Percentiles rank a stretch among this genome's conserved stretches.
Evolutionary conservation across 2,888 invertebrate species (phyloP).

Genomic region (Agrilus biguttatus): DNA sequence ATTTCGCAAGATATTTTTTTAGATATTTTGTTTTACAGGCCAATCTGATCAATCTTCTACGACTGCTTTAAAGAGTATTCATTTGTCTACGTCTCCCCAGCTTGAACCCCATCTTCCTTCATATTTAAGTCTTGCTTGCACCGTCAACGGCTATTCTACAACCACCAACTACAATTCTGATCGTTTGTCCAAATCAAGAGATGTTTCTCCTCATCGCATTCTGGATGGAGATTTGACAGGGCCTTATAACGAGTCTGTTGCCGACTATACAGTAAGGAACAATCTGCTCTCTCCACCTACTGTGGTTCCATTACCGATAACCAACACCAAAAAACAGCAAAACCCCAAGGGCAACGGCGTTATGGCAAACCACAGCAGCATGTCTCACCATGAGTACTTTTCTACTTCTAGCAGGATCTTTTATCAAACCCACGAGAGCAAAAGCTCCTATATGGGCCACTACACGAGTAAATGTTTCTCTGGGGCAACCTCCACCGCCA

Average conservation of each 20-base stretch:
- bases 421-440: conserved; percentile 3
- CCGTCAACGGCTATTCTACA: conserved; percentile 81
- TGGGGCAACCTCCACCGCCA: conserved; percentile 3
- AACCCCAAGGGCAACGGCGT: conserved; percentile 4
- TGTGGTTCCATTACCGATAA: conserved; percentile 22
- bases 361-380: neutral
- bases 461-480: conserved; percentile 1
- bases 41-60: conserved; percentile 34
- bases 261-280: conserved; percentile 21
- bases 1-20: neutral
- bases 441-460: conserved; percentile 16
- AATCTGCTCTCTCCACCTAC: conserved; percentile 30
- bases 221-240: conserved; percentile 15
- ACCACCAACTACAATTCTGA: conserved; percentile 77
- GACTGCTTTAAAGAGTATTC: conserved; percentile 37
- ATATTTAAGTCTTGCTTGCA: conserved; percentile 77
- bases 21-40: conserved; percentile 26
- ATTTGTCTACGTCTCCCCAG: conserved; percentile 20
- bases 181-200: conserved; percentile 41
- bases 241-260: conserved; percentile 11
- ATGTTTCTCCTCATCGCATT: conserved; percentile 55
- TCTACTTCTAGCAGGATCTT: neutral
- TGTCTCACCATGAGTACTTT: neutral
- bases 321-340: conserved; percentile 7
- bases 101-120: conserved; percentile 58